phyloP scores from a whole-genome alignment of 2,113 vertebrate genomes.

The Callipepla squamata region DNA sequence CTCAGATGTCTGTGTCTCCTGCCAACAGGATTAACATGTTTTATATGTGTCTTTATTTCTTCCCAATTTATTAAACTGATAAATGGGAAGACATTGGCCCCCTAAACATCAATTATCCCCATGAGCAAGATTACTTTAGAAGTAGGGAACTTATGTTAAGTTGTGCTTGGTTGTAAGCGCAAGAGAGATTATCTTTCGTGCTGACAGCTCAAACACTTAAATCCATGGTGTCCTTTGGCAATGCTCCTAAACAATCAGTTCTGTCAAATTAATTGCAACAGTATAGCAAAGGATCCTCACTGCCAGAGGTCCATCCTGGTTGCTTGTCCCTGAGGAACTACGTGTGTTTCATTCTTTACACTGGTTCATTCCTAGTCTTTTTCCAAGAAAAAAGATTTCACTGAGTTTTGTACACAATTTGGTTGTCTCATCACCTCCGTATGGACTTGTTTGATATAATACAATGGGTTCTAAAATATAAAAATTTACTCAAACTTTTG shows the following conservation, averaged over 20 bases:
- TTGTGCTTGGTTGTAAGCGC: not conserved
- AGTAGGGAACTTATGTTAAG: not conserved
- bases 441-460: not conserved
- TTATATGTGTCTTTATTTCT: not conserved
- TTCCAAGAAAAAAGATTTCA: not conserved
- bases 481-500: not conserved
- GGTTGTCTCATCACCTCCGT: not conserved
- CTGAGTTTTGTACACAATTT: not conserved
- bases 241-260: not conserved
- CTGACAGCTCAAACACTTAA: not conserved
- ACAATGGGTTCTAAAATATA: not conserved
- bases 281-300: not conserved
- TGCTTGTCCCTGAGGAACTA: not conserved
- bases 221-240: not conserved
- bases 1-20: not conserved
- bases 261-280: not conserved
- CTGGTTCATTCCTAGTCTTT: not conserved
- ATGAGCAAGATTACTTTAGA: not conserved
- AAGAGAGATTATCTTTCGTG: not conserved
- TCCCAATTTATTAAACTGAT: not conserved
- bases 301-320: not conserved
- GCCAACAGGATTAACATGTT: not conserved
- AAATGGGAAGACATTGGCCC: not conserved
- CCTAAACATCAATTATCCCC: not conserved
- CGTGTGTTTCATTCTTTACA: not conserved